A percentile compares a stretch with the other conserved stretches of the same genome.
phyloP scores from a whole-genome alignment of 2,888 invertebrate genomes.

The Heliconius ismenius region DNA sequence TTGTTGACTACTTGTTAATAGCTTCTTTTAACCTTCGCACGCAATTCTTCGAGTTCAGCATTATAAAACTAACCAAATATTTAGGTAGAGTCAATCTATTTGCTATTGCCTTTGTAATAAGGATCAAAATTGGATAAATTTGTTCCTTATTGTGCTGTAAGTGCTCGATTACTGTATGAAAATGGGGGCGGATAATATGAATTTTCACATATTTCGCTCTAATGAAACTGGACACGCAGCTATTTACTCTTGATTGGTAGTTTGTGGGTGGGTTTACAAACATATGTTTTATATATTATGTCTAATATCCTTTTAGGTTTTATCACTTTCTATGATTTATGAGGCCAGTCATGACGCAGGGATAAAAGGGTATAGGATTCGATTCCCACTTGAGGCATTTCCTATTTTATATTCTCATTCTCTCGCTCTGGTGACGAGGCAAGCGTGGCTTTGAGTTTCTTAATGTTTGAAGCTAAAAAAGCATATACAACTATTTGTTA shows the following conservation, averaged over 20 bases:
- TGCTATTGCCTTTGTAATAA: conserved; percentile 6
- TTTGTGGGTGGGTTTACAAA: conserved; percentile 32
- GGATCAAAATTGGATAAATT: conserved; percentile 7
- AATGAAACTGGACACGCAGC: conserved; percentile 70
- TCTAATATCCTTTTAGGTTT: not conserved
- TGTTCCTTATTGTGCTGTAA: not conserved
- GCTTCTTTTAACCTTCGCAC: conserved; percentile 38
- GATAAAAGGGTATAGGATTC: not conserved
- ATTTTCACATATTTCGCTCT: conserved; percentile 63
- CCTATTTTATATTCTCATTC: not conserved
- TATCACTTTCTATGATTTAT: not conserved
- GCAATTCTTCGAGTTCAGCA: conserved; percentile 32
- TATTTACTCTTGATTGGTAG: conserved; percentile 50
- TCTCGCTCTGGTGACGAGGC: not conserved
- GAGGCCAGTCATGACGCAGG: not conserved
- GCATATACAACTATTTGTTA: too few species aligned
- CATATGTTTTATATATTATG: conserved; percentile 7
- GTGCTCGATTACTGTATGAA: conserved; percentile 52
- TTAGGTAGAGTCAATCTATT: not conserved
- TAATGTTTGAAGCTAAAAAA: too few species aligned
- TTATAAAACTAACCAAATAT: conserved; percentile 8
- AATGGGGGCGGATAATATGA: conserved; percentile 61
- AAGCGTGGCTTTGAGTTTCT: not conserved
- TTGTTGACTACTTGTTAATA: conserved; percentile 41
- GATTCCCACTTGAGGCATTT: not conserved